A percentile compares a stretch with the other conserved stretches of the same genome.
Conservation (phyloP, 92 coral and sea anemone species). For the Zoanthus sociatus region DNA sequence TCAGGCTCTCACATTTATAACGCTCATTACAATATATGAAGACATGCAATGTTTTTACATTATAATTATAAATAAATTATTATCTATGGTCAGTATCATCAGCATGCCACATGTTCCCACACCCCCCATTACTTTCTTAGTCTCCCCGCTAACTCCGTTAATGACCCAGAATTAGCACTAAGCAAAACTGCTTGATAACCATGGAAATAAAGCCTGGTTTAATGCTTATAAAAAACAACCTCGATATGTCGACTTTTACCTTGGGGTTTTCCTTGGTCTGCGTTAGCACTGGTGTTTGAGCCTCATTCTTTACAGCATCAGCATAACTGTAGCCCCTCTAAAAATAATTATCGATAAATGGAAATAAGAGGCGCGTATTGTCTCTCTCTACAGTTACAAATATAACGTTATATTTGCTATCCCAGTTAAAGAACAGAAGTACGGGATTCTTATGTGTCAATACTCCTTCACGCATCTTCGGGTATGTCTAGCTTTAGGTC, state of each 20-base stretch:
- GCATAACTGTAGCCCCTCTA: conserved; percentile 9
- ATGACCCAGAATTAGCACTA: background rate
- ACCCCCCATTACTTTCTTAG: background rate
- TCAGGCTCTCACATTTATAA: conserved; percentile 3
- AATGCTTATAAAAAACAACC: background rate
- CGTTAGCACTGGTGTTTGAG: conserved; percentile 1
- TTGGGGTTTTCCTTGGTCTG: conserved; percentile 1
- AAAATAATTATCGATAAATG: background rate
- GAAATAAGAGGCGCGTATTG: background rate
- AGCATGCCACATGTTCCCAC: background rate
- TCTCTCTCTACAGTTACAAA: background rate
- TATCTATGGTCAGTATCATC: conserved; percentile 1
- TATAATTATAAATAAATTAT: background rate
- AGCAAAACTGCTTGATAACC: background rate
- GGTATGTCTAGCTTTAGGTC: background rate
- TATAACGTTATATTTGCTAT: background rate
- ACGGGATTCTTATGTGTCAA: too few relatives aligned
- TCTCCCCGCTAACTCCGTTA: background rate
- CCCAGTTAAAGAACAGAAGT: too few relatives aligned
- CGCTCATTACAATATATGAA: conserved; percentile 3
- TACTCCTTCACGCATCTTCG: background rate
- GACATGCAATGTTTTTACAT: background rate
- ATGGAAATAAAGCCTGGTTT: background rate
- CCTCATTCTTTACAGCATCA: conserved; percentile 14
- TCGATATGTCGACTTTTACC: background rate